A percentile compares a stretch with the other conserved stretches of the same genome.
Evolutionary conservation across 1,140 invertebrate species (phyloP).

Genomic region (Achroia grisella): DNA sequence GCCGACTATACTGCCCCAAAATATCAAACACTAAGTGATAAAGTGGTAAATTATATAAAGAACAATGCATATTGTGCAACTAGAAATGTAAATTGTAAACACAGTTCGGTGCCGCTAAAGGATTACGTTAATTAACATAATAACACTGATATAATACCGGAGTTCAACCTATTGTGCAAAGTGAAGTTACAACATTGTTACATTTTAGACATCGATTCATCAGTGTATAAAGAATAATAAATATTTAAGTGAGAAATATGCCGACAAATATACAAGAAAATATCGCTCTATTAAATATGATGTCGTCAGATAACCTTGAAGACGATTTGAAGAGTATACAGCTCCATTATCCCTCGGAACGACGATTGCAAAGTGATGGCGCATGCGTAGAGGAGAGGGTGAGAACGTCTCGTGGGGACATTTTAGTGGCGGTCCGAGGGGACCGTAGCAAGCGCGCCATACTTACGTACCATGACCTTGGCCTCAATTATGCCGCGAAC

Average conservation of each 20-base stretch:
- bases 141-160: background rate
- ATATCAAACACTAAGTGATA: constrained; percentile 28
- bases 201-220: background rate
- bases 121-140: constrained; percentile 32
- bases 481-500: constrained; percentile 93
- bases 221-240: background rate
- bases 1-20: constrained; percentile 19
- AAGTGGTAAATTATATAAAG: constrained; percentile 16
- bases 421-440: constrained; percentile 94
- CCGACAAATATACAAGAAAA: constrained; percentile 60
- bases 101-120: constrained; percentile 20
- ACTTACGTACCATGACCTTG: constrained; percentile 97
- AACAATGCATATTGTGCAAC: constrained; percentile 13
- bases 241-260: constrained; percentile 31
- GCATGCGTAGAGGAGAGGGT: constrained; percentile 81
- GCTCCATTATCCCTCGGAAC: constrained; percentile 85
- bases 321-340: constrained; percentile 95
- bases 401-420: constrained; percentile 90
- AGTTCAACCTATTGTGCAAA: background rate
- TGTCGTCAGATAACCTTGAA: constrained; percentile 92
- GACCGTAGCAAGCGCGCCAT: constrained; percentile 94
- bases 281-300: constrained; percentile 70
- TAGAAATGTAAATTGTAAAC: constrained; percentile 17
- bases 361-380: constrained; percentile 83
- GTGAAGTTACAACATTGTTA: background rate